Percentiles rank a stretch among this genome's conserved stretches.
Conservation (phyloP, 2,113 vertebrate species). For the Hoplias malabaricus region DNA sequence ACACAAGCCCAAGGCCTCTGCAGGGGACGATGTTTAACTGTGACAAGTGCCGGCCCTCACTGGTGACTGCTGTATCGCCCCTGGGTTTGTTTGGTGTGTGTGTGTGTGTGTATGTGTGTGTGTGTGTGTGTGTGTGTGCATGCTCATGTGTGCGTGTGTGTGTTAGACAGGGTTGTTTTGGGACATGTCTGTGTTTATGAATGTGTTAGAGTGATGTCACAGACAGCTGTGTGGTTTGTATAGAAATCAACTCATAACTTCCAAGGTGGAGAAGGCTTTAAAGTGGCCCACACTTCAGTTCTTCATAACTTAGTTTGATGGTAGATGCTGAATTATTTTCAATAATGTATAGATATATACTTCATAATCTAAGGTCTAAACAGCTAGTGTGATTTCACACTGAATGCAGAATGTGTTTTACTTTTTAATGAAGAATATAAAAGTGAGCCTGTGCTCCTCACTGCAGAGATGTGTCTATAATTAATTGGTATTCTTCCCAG, state of each 20-base stretch:
- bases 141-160: background rate
- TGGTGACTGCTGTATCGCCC: background rate
- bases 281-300: too few relatives aligned
- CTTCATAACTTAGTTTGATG: too few relatives aligned
- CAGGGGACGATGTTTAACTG: conserved; percentile 14
- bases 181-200: conserved; percentile 2
- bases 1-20: conserved; percentile 3
- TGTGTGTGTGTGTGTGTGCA: background rate
- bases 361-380: too few relatives aligned
- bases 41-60: background rate
- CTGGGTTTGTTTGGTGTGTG: conserved; percentile 5
- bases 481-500: background rate
- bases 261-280: too few relatives aligned
- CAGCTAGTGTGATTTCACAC: too few relatives aligned
- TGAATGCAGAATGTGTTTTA: too few relatives aligned
- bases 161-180: conserved; percentile 19
- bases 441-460: background rate
- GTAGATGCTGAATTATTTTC: too few relatives aligned
- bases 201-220: conserved; percentile 3
- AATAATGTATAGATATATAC: too few relatives aligned
- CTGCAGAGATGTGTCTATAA: background rate
- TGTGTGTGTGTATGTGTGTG: background rate
- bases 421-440: background rate
- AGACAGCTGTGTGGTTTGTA: background rate
- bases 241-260: conserved; percentile 14